Conservation (phyloP, 2,113 vertebrate species). For the Xenotilapia caudafasciata region DNA sequence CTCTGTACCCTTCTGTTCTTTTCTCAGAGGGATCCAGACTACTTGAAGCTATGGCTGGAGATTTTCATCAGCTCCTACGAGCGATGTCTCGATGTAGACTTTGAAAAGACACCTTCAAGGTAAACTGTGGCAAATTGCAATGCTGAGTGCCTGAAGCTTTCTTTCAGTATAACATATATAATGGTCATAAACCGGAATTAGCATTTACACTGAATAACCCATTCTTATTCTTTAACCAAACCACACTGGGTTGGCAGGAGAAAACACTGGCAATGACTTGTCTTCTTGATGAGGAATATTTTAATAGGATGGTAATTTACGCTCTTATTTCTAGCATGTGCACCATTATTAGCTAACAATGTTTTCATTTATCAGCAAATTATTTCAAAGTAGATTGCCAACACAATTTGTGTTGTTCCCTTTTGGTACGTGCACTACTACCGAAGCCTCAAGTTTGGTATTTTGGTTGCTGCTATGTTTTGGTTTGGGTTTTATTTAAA, state of each 20-base stretch:
- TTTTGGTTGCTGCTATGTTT: not conserved
- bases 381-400: not conserved
- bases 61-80: constrained; percentile 94
- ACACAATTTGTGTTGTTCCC: not conserved
- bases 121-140: constrained; percentile 49
- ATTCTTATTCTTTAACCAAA: not conserved
- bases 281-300: not conserved
- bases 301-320: not conserved
- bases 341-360: not conserved
- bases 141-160: not conserved
- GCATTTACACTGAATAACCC: not conserved
- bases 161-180: not conserved
- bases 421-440: not conserved
- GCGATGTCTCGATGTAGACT: constrained; percentile 92
- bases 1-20: not conserved
- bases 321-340: not conserved
- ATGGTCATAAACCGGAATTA: accelerated
- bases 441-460: not conserved
- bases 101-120: constrained; percentile 92
- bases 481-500: not conserved
- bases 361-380: not conserved
- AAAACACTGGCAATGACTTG: not conserved
- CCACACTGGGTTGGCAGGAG: not conserved
- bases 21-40: constrained; percentile 92
- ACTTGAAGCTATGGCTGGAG: constrained; percentile 94